Evolutionary conservation across 2,888 invertebrate genomes (phyloP).

Genomic region (Seladonia tumulorum): DNA sequence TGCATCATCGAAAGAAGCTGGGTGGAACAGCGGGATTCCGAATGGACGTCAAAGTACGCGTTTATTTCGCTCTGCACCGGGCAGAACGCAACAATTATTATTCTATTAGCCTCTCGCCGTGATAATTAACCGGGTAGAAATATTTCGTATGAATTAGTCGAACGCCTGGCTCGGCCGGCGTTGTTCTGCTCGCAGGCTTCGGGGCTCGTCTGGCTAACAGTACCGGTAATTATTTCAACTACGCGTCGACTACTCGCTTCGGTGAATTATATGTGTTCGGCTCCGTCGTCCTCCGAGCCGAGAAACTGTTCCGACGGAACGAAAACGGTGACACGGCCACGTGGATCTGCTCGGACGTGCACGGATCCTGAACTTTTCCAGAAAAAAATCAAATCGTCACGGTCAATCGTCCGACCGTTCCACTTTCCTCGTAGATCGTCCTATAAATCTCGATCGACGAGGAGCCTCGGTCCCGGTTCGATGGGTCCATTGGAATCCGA

Average conservation of each 20-base stretch:
- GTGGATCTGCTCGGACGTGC: too few species aligned
- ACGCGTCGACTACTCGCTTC: slow-evolving; percentile 69
- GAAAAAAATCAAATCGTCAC: background rate
- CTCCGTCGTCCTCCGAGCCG: slow-evolving; percentile 42
- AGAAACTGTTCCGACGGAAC: slow-evolving; percentile 23
- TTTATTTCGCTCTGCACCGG: slow-evolving; percentile 5
- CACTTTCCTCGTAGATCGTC: background rate
- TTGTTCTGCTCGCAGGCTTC: background rate
- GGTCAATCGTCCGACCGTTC: background rate
- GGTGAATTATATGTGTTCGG: slow-evolving; percentile 71
- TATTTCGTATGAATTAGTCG: background rate
- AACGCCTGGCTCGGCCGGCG: background rate
- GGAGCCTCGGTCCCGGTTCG: background rate
- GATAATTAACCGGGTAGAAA: background rate
- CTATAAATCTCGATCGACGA: slow-evolving; percentile 30
- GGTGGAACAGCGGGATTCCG: background rate
- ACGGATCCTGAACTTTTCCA: background rate
- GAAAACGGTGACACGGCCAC: background rate
- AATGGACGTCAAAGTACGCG: background rate
- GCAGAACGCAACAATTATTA: background rate
- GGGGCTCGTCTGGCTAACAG: slow-evolving; percentile 71
- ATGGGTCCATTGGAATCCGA: background rate
- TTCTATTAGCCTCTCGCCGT: background rate
- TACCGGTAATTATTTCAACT: slow-evolving; percentile 79
- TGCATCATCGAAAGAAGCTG: slow-evolving; percentile 6